phyloP scores from a whole-genome alignment of 2,113 vertebrate genomes.

The Monopterus albus region DNA sequence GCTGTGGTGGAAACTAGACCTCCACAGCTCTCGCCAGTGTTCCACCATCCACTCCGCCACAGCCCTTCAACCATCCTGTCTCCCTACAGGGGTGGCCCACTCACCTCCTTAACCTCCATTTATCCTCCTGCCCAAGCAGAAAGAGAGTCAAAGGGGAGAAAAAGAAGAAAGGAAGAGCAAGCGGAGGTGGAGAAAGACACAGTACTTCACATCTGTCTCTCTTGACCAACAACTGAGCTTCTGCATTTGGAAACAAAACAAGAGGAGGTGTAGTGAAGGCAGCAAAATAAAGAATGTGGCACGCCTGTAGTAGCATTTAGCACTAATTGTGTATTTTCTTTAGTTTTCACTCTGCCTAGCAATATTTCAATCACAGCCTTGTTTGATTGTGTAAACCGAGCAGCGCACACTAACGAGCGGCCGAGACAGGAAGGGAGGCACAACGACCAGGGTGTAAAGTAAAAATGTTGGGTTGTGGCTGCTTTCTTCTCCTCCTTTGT shows the following conservation, averaged over 20 bases:
- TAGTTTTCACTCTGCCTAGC: conserved; percentile 45
- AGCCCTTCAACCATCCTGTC: conserved; percentile 39
- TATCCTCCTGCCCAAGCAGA: conserved; percentile 49
- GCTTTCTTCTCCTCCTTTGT: conserved; percentile 2
- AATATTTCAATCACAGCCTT: conserved; percentile 50
- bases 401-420: conserved; percentile 11
- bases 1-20: conserved; percentile 84
- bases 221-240: conserved; percentile 28
- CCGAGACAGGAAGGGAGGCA: conserved; percentile 12
- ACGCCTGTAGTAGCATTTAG: conserved; percentile 64
- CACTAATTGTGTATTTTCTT: conserved; percentile 64
- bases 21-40: conserved; percentile 3
- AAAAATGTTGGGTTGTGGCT: background rate
- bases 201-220: conserved; percentile 15
- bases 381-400: conserved; percentile 46
- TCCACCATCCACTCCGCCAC: conserved; percentile 39
- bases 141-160: conserved; percentile 33
- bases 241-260: conserved; percentile 27
- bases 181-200: conserved; percentile 12
- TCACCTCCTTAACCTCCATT: conserved; percentile 26
- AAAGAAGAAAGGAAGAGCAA: conserved; percentile 10
- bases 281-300: conserved; percentile 21
- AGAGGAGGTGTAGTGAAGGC: conserved; percentile 13
- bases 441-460: background rate
- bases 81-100: conserved; percentile 25